Evolutionary conservation across 2,888 invertebrate species (phyloP), one percentile per base, ranked within the genome.

Genomic region (Eumerus sabulonum): DNA sequence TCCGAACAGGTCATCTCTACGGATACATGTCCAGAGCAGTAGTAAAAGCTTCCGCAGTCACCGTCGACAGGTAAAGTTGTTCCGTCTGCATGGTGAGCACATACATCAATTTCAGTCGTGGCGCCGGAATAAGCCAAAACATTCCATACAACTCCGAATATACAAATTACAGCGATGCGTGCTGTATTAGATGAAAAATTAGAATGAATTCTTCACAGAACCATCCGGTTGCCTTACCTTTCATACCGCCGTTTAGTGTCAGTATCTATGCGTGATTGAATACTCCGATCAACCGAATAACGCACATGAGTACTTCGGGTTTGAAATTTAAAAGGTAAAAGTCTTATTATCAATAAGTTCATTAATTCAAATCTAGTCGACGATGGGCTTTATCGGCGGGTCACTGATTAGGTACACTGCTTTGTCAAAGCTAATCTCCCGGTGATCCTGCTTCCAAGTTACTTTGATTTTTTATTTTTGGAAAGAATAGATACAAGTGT

Each of bases 171-270:
- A 13, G 35, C 2, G n/a, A 71, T 27, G 17, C 66, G 9, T 50
- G 18, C 76, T 76, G 16, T 12, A 56, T 47, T 42, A 48, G 7
- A 11, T 9, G 5, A 40, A n/a, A 1, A 7, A 40, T 40, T 40
- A 40, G 40, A 7, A n/a, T 11, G 9, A 7, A n/a, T n/a, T 3
- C 40, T 5, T 40, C 11, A 27, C 7, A 40, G 9, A 40, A 40
- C 9, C 11, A 9, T 3, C 12, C 9, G 3, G 11, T 3, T 40
- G 9, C 40, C 13, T 13, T 19, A 76, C 74, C 63, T 56, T 63
- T 76, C 74, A 76, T 76, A 19, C 9, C 45, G 51, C 47, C 50
- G 67, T 48, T 73, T 18, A 27, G 18, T 35, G 44, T 17, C 14
- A 36, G n/a, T 67, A 7, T 27, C 7, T 7, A 7, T 4, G 27